These are phyloP conservation scores for Microchrysa polita DNA, from an alignment of 2,888 invertebrate species.

Conservation along the genomic window DNA sequence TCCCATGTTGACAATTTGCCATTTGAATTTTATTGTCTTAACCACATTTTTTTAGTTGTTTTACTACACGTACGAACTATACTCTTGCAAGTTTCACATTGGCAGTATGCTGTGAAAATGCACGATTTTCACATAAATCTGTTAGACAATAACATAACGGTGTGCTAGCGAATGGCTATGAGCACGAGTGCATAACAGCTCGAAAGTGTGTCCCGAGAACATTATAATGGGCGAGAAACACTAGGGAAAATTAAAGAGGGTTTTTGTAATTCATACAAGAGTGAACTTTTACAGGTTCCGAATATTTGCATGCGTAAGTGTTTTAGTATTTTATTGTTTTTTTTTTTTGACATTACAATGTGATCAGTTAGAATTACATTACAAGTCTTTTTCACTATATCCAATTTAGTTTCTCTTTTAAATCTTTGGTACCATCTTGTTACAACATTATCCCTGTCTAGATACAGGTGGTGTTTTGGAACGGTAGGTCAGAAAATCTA, in stretches of 20 bases:
- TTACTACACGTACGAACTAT: too few relatives aligned
- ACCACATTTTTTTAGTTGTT: not conserved
- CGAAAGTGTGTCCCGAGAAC: not conserved
- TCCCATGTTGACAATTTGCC: constrained; percentile 3
- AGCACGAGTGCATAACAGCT: not conserved
- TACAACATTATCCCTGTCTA: too few relatives aligned
- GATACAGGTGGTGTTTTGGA: too few relatives aligned
- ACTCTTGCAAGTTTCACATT: not conserved
- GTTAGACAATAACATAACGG: not conserved
- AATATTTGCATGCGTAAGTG: too few relatives aligned
- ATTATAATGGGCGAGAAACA: constrained; percentile 1
- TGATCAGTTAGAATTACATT: too few relatives aligned
- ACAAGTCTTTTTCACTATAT: too few relatives aligned
- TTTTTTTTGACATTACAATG: too few relatives aligned
- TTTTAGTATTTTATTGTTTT: too few relatives aligned
- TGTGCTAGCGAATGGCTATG: not conserved
- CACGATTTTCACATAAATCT: constrained; percentile 29
- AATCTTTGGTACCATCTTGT: too few relatives aligned
- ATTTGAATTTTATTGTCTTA: constrained; percentile 17
- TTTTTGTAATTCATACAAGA: not conserved
- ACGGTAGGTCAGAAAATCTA: too few relatives aligned
- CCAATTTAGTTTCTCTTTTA: too few relatives aligned
- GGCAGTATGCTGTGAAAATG: not conserved
- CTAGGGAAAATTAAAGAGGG: not conserved
- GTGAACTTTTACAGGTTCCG: not conserved